Evolutionary conservation across 2,888 invertebrate genomes (phyloP).

Genomic region (Anagyrus pseudococci): DNA sequence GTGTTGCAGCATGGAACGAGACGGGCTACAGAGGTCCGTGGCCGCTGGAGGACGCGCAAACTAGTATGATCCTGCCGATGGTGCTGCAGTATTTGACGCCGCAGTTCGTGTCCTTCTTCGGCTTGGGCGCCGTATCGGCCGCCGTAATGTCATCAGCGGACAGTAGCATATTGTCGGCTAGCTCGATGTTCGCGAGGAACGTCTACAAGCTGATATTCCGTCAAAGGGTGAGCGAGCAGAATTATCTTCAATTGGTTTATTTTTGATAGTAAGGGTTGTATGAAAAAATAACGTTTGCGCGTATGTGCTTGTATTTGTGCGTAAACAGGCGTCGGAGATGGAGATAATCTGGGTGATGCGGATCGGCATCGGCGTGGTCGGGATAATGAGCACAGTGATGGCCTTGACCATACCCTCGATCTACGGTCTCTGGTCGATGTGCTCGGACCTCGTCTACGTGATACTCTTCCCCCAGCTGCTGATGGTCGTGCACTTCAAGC

Average conservation of each 20-base stretch:
- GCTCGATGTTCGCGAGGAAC: constrained; percentile 99
- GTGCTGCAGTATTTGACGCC: constrained; percentile 97
- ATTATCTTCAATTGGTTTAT: too few relatives aligned
- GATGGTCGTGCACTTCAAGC: constrained; percentile 96
- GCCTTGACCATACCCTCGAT: constrained; percentile 97
- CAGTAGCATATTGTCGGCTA: constrained; percentile 96
- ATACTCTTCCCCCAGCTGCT: constrained; percentile 97
- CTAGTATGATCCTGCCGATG: constrained; percentile 95
- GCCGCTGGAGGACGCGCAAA: constrained; percentile 78
- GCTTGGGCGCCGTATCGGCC: constrained; percentile 97
- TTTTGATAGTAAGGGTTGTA: too few relatives aligned
- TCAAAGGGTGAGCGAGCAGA: constrained; percentile 79
- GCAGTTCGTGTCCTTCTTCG: constrained; percentile 94
- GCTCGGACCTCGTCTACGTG: constrained; percentile 98
- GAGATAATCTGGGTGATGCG: constrained; percentile 98
- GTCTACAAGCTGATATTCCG: constrained; percentile 97
- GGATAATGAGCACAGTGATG: constrained; percentile 91
- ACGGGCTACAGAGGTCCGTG: constrained; percentile 82
- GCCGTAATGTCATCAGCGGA: constrained; percentile 99
- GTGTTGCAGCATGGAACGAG: constrained; percentile 88
- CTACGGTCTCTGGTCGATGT: constrained; percentile 98
- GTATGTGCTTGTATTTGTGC: too few relatives aligned
- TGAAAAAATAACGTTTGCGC: too few relatives aligned
- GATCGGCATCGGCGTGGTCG: constrained; percentile 88
- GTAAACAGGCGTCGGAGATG: constrained; percentile 86